Conservation (phyloP, 2,113 vertebrate genomes). For the Ibidorhyncha struthersii region DNA sequence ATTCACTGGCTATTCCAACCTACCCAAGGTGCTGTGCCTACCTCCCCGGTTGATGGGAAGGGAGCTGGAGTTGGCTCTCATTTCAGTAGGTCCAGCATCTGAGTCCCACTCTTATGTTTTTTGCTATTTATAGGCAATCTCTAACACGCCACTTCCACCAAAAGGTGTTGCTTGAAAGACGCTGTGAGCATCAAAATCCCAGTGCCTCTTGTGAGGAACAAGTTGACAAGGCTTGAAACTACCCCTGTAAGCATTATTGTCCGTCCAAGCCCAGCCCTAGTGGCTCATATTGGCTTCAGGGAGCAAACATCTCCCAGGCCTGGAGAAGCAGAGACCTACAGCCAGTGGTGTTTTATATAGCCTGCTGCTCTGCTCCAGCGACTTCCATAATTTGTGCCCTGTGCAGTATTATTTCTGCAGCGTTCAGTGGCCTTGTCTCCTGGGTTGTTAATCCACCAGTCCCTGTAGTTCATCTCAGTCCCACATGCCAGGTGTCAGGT, state of each 20-base stretch:
- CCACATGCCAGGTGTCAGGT: not conserved
- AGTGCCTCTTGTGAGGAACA: not conserved
- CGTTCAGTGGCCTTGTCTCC: not conserved
- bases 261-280: not conserved
- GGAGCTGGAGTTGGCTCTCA: not conserved
- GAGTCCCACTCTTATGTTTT: not conserved
- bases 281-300: not conserved
- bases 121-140: not conserved
- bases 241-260: fast-evolving
- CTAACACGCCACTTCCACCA: not conserved
- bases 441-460: not conserved
- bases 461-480: not conserved
- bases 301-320: not conserved
- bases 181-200: not conserved
- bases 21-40: not conserved
- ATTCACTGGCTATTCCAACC: not conserved
- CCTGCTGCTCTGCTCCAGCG: not conserved
- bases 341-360: not conserved
- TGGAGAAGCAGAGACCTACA: not conserved
- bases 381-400: not conserved
- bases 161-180: not conserved
- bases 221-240: not conserved
- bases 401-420: not conserved
- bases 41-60: not conserved
- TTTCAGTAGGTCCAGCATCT: not conserved